Percentiles rank a stretch among this genome's conserved stretches.
Conservation (phyloP, 1,140 invertebrate genomes). For the Homalodisca vitripennis region DNA sequence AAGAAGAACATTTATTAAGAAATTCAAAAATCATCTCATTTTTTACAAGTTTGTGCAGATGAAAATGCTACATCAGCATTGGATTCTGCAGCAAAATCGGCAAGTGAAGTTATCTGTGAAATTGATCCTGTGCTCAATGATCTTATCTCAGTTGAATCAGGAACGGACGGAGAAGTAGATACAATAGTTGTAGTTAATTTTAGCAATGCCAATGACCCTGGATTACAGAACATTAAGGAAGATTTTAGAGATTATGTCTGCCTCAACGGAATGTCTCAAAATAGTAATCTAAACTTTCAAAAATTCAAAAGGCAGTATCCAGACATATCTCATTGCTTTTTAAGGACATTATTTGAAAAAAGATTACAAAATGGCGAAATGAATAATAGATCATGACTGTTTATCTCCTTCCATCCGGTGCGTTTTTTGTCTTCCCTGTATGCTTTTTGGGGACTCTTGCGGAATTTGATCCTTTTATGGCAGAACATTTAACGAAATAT, state of each 20-base stretch:
- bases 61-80: slow-evolving; percentile 9
- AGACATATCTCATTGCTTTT: neutral
- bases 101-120: slow-evolving; percentile 18
- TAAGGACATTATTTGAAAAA: neutral
- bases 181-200: slow-evolving; percentile 6
- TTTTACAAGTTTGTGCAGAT: slow-evolving; percentile 18
- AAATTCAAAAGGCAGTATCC: neutral
- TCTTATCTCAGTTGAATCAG: too few species aligned
- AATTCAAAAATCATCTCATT: slow-evolving; percentile 14
- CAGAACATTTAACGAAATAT: neutral
- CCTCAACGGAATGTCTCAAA: neutral
- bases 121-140: slow-evolving; percentile 20
- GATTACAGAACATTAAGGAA: neutral
- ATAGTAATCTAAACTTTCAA: too few species aligned
- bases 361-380: neutral
- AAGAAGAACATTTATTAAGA: slow-evolving; percentile 14
- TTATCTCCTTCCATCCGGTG: neutral
- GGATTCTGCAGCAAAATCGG: slow-evolving; percentile 1
- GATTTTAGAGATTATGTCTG: neutral
- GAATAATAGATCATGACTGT: neutral
- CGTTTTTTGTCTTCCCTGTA: neutral
- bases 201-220: neutral
- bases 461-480: neutral
- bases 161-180: slow-evolving; percentile 1
- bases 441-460: neutral